Conservation (phyloP, 1,140 invertebrate species). For the Alviniconcha marisindica region DNA sequence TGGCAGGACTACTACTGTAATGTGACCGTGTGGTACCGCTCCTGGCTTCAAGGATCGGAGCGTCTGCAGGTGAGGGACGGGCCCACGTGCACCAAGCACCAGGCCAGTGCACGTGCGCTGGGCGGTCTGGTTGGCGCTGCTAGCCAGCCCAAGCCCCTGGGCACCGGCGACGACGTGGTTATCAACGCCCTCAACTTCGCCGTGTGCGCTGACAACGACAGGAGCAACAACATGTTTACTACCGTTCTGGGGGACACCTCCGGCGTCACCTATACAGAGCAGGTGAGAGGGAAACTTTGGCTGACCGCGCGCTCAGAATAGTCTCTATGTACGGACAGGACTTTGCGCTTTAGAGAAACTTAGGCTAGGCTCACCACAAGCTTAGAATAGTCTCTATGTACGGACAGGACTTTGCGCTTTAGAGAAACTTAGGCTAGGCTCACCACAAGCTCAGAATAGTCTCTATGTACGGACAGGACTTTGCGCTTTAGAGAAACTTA, state of each 20-base stretch:
- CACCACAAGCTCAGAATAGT: neutral
- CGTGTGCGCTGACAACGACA: slow-evolving; percentile 16
- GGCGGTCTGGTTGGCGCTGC: neutral
- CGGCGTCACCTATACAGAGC: slow-evolving; percentile 20
- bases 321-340: neutral
- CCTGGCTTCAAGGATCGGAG: neutral
- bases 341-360: neutral
- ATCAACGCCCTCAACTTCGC: slow-evolving; percentile 17
- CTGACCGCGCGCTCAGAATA: no score
- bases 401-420: neutral
- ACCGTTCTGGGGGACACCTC: slow-evolving; percentile 15
- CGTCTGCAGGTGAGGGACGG: slow-evolving; percentile 19
- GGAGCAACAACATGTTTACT: neutral
- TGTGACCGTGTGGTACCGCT: slow-evolving; percentile 32
- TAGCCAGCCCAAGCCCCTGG: slow-evolving; percentile 7
- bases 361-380: no score
- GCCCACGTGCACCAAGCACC: slow-evolving; percentile 29
- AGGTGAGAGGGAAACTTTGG: neutral
- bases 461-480: neutral
- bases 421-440: no score
- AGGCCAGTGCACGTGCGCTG: neutral
- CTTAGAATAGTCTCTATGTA: no score
- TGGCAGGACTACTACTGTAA: slow-evolving; percentile 29
- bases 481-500: neutral
- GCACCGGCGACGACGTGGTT: neutral